Conservation (phyloP, 1,140 invertebrate genomes). For the Eufriesea mexicana region DNA sequence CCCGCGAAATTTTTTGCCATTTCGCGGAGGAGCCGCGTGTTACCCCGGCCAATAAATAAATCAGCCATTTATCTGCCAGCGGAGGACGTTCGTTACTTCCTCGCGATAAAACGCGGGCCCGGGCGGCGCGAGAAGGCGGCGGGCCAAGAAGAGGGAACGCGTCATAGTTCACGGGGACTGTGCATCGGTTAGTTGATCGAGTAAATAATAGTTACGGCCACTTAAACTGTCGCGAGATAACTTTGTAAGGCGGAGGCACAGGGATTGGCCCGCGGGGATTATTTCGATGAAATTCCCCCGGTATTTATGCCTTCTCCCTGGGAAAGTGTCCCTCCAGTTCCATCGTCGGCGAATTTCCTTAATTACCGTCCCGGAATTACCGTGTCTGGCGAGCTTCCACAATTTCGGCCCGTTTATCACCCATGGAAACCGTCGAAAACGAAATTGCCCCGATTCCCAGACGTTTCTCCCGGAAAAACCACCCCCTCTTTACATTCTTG, state of each 20-base stretch:
- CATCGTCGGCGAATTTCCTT: conserved; percentile 28
- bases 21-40: neutral
- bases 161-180: neutral
- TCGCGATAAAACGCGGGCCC: conserved; percentile 21
- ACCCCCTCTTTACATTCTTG: too few relatives aligned
- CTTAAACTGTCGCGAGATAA: conserved; percentile 36
- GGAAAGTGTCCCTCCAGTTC: neutral
- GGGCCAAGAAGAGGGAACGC: neutral
- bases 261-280: conserved; percentile 16
- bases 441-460: too few relatives aligned
- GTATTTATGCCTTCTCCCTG: conserved; percentile 16
- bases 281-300: conserved; percentile 33
- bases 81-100: conserved; percentile 24
- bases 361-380: conserved; percentile 12
- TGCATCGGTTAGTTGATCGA: neutral
- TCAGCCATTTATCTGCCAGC: conserved; percentile 13
- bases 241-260: neutral
- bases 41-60: conserved; percentile 5
- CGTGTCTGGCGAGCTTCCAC: neutral
- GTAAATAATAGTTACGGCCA: conserved; percentile 41
- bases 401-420: neutral
- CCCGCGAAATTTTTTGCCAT: neutral
- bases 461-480: too few relatives aligned
- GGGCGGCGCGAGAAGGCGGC: neutral
- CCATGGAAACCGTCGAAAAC: neutral